Conservation (phyloP, 2,797 vertebrate species). For the Coilia nasus region DNA sequence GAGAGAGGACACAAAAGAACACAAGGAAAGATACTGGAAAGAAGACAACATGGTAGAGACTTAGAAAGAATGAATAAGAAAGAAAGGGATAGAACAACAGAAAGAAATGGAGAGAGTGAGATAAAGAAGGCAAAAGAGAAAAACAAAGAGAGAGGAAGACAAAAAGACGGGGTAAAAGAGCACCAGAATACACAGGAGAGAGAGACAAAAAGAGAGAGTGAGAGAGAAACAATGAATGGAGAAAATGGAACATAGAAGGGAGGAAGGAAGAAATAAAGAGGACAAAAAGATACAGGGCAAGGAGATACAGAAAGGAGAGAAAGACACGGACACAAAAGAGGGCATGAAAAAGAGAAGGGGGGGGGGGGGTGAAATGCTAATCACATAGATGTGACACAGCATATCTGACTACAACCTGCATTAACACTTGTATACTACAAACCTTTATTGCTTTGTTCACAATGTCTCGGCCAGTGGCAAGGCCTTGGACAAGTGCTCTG, state of each 20-base stretch:
- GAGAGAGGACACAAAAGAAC: not conserved
- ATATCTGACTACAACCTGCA: not conserved
- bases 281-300: not conserved
- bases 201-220: not conserved
- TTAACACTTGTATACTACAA: constrained; percentile 54
- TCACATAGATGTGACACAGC: not conserved
- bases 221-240: not conserved
- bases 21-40: not conserved
- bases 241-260: not conserved
- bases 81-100: too few relatives aligned
- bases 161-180: too few relatives aligned
- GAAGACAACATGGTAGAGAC: too few relatives aligned
- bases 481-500: constrained; percentile 80
- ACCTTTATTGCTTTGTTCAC: constrained; percentile 83
- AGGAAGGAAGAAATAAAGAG: not conserved
- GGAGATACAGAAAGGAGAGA: not conserved
- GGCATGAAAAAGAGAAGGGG: not conserved
- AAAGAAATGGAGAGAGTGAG: too few relatives aligned
- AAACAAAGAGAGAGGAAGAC: too few relatives aligned
- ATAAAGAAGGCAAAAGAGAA: too few relatives aligned
- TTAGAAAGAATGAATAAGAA: too few relatives aligned
- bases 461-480: constrained; percentile 83
- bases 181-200: not conserved
- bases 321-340: not conserved
- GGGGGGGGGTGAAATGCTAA: not conserved